Base-by-base conservation (phyloP, 1,140 invertebrate species). In the Pseudoatta argentina region DNA sequence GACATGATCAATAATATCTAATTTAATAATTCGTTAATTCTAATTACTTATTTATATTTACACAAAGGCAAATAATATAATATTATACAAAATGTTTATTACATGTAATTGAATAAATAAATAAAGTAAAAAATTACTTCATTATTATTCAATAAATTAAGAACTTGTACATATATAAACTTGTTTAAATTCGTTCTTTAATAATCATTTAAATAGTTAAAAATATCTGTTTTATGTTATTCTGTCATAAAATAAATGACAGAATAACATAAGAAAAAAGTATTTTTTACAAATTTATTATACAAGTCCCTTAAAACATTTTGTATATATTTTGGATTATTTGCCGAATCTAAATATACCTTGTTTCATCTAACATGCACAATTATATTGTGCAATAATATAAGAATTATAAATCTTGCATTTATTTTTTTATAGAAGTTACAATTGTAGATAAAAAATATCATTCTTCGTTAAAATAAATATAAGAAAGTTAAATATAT, bases 371-470 rank as follows among this genome's bases (percentile, higher is more conserved):
- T 63, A 79, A 86, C 63, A 51, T 86, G 76, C 82, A 86, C 66
- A 67, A 73, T 79, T 57, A 57, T 69, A 18, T 88, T 55, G 27
- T 78, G 55, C 48, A 79, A 34, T 78, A 48, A 44, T 78, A 12
- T 53, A 78, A 72, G 2, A 89, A 78, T 75, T 34, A 30, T 61
- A 16, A 21, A 27, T 78, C 12, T 48, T 75, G 8, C 51, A 81
- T 75, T 88, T 86, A 73, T 86, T 57, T 82, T 8, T 63, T 21
- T 71, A 39, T 75, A 81, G 61, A 89, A 69, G 27, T 69, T 67
- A 86, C 24, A 72, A 72, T 44, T 88, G 55, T 75, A 76, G 59
- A 86, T 63, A 81, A 44, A 88, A 34, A 88, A 48, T 48, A 86
- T 39, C 27, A 8, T 76, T 89, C 71, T 69, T 82, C 39, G n/a